Evolutionary conservation across 2,888 invertebrate species (phyloP), one percentile per base, ranked within the genome.

Genomic region (Aquatica leii): DNA sequence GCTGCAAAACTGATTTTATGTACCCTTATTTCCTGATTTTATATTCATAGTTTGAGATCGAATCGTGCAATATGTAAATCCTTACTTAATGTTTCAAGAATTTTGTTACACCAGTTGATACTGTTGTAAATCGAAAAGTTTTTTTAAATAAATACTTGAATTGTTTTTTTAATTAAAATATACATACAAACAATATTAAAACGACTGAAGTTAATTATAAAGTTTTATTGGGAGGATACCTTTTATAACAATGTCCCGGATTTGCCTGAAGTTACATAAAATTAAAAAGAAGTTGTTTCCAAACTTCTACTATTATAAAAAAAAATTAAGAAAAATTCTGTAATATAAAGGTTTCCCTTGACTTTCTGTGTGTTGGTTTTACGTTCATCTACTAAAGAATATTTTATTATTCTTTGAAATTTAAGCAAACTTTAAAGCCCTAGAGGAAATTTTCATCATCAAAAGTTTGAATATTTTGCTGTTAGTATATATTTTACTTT

Each of bases 1-100:
- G 62, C 62, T 62, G 66, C 66, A 54, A 62, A 62, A 62, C 62
- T 63, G 61, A 61, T 65, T 65, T 61, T 61, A 61, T 65, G 60
- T 60, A 65, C 61, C 60, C 65, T 65, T 64, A 54, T 64, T 58
- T 64, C 65, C 65, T 60, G 35, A 65, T 65, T 65, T 60, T 56
- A 60, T 56, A 60, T 65, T 65, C 59, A 65, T 65, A 55, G 56
- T 57, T 57, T 35, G 41, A 51, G 59, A 65, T 59, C 60, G 60
- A 59, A 46, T 65, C 56, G 60, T 65, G 53, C 60, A 65, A 65
- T 65, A 65, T 65, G 65, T 60, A 65, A 65, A 65, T 40, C 55
- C 57, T 40, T 31, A 40, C 56, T 60, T 65, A 60, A 65, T 65
- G 65, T 41, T 60, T 59, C 54, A 59, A 51, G 55, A 59, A 35